Percentiles rank a stretch among this genome's conserved stretches.
phyloP scores from a whole-genome alignment of 1,140 invertebrate species.

The Neelides sp. region DNA sequence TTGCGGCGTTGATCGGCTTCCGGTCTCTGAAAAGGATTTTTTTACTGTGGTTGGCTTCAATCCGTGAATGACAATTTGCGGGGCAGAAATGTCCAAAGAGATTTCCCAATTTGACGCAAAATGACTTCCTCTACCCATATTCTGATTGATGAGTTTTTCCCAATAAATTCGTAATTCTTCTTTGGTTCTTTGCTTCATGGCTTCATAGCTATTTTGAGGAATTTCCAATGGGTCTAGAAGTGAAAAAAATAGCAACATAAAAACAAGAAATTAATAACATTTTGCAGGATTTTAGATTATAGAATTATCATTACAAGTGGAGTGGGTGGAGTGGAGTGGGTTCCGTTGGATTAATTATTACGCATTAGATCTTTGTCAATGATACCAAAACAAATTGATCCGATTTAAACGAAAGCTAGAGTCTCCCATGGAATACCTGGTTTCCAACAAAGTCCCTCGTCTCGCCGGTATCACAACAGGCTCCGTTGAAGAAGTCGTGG shows the following conservation, averaged over 20 bases:
- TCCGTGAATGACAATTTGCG: constrained; percentile 61
- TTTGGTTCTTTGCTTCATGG: constrained; percentile 60
- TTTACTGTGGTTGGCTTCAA: constrained; percentile 1
- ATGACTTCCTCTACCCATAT: constrained; percentile 25
- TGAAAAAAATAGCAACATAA: constrained; percentile 5
- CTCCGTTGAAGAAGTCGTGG: too few relatives aligned
- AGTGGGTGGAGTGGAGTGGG: too few relatives aligned
- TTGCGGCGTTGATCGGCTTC: not conserved
- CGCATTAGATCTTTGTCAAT: too few relatives aligned
- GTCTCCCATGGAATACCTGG: too few relatives aligned
- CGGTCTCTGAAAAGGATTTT: not conserved
- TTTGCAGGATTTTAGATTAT: not conserved
- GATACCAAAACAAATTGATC: not conserved
- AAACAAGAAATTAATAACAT: not conserved
- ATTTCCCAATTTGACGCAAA: constrained; percentile 58
- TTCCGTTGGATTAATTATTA: too few relatives aligned
- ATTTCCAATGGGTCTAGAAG: constrained; percentile 21
- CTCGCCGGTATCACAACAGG: too few relatives aligned
- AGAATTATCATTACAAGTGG: too few relatives aligned
- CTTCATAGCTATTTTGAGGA: constrained; percentile 42
- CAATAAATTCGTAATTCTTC: constrained; percentile 69
- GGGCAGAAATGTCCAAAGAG: constrained; percentile 79
- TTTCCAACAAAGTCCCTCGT: too few relatives aligned
- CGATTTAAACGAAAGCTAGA: too few relatives aligned
- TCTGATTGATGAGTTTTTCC: constrained; percentile 66